Base-by-base conservation (phyloP, 2,888 invertebrate species). In the Trichacis sp. region DNA sequence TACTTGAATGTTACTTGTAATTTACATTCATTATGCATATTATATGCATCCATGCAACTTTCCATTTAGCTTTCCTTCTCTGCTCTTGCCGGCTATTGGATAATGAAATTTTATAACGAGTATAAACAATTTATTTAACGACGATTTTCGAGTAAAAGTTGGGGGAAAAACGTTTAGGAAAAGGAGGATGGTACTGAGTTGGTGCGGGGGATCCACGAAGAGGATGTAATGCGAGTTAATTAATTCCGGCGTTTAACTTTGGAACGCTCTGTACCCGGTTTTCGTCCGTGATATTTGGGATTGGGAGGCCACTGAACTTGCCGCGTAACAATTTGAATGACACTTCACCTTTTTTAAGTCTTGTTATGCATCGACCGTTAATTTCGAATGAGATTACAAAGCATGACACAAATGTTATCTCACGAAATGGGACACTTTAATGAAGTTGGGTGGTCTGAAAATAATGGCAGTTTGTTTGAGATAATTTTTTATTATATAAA, bases 251-350 rank as follows among this genome's bases (percentile, higher is more conserved):
- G 36, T 11, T 36, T n/a, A 15, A 33, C 17, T 45, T 36, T 48
- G 33, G 11, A 55, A 55, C 47, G 12, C 24, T 19, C 40, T 17
- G 20, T 24, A 49, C 19, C n/a, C 18, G 19, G 63, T 71, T 72
- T 71, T 72, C 64, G 70, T 71, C 67, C 68, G 70, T 62, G 65
- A 72, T 62, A 73, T 73, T 76, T 70, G 72, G 71, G 71, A 65
- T 71, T 58, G 63, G 30, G 50, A 55, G 73, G 72, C 63, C 72
- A 73, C 14, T 69, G 76, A 74, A 75, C 73, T 47, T 65, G 50
- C 19, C 52, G 42, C 66, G 46, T 59, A 66, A 66, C 59, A 48
- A 48, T 56, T 62, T 46, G 51, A 66, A 56, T 49, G 62, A 66
- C 62, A 66, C 52, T 61, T 43, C 57, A 62, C 54, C 55, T 33